Evolutionary conservation across 2,113 vertebrate genomes (phyloP), one percentile per base, ranked within the genome.

Genomic region (Theristicus caerulescens): DNA sequence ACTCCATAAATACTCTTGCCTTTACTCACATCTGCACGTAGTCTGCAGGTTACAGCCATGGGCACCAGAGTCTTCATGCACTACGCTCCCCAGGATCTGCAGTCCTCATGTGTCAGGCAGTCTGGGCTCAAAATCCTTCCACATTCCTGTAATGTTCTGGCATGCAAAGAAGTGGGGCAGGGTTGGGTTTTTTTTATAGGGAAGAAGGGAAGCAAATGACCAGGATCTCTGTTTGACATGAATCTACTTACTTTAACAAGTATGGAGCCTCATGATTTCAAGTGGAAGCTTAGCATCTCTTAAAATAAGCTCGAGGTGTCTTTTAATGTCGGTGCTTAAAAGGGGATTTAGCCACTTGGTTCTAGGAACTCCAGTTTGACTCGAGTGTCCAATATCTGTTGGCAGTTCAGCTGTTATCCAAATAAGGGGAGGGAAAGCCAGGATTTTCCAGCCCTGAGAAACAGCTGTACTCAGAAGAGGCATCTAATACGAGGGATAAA

Each of bases 211-310:
- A 93, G 22, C 38, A 86, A 94, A 94, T 59, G 26, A 84, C 51
- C 80, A 78, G 69, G 83, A 93, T 62, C 82, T 71, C 67, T 83
- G 32, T 71, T 81, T 81, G 77, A 87, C 26, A 44, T 0, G 1
- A 76, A 61, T 55, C 59, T 85, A 32, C 49, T 77, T 87, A 88
- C 61, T 96, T 88, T 61, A 91, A 87, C 65, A 79, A 84, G 65
- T 22, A 61, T 13, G 62, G 52, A 77, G 70, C 77, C 72, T 88
- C 73, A 52, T 15, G 69, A 47, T 90, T 82, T 89, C 83, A 85
- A 96, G 89, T 89, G 73, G 80, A 86, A 96, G 94, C 94, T 95
- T 96, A 95, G 66, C 86, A 91, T 96, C 94, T 92, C 97, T 94
- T 91, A 95, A 97, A 97, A 97, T 95, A 96, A 96, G 88, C 77